These are phyloP conservation scores for Manis crassicaudata DNA, from an alignment of 2,797 vertebrate species.

Conservation along the genomic window DNA sequence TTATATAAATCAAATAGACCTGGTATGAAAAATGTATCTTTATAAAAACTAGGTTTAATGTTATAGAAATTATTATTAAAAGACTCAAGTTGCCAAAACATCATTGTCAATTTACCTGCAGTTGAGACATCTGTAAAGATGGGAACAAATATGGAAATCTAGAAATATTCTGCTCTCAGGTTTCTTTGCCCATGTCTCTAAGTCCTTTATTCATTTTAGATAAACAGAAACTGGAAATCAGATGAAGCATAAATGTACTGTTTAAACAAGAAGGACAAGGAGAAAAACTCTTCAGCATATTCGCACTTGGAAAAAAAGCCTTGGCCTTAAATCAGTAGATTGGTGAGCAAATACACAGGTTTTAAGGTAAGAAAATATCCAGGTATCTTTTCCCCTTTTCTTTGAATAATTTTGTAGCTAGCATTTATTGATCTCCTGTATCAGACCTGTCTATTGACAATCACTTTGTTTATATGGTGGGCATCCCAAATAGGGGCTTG, in stretches of 20 bases:
- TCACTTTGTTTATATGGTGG: not conserved
- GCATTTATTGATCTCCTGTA: not conserved
- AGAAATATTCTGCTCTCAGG: not conserved
- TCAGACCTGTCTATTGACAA: not conserved
- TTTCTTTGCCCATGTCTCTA: not conserved
- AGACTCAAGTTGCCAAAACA: not conserved
- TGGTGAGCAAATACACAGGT: not conserved
- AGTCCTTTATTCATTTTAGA: slow-evolving; percentile 25
- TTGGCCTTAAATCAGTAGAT: not conserved
- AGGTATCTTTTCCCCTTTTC: not conserved
- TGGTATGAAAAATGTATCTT: not conserved
- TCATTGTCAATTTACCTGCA: not conserved
- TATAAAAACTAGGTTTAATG: slow-evolving; percentile 6
- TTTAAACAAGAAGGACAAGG: slow-evolving; percentile 21
- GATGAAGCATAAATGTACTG: not conserved
- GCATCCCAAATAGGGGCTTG: not conserved
- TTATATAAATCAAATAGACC: not conserved
- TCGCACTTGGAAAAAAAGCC: not conserved
- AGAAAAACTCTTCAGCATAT: slow-evolving; percentile 11
- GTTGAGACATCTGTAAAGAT: slow-evolving; percentile 3
- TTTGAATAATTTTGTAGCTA: not conserved
- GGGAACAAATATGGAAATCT: not conserved
- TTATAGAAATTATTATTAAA: slow-evolving; percentile 29
- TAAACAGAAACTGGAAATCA: slow-evolving; percentile 24
- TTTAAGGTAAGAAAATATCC: slow-evolving; percentile 5